Percentiles rank a stretch among this genome's conserved stretches.
These are phyloP conservation scores for Origma solitaria DNA, from an alignment of 2,113 vertebrate genomes.

Conservation along the genomic window DNA sequence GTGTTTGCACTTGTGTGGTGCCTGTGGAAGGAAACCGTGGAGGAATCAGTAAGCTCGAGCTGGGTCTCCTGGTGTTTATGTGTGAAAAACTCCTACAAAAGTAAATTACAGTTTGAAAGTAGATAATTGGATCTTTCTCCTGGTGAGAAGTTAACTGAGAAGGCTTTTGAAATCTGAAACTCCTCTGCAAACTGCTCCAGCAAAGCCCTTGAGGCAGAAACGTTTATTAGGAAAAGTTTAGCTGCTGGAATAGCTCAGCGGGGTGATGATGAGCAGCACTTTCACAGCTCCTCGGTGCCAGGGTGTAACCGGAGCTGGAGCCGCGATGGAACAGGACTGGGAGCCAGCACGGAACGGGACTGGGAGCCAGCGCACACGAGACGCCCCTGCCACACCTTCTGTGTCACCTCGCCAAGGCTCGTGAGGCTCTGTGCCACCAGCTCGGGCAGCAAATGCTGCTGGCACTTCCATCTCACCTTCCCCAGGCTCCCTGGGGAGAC, in stretches of 20 bases:
- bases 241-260: not conserved
- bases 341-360: not conserved
- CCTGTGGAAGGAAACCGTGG: not conserved
- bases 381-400: not conserved
- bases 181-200: not conserved
- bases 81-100: not conserved
- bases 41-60: not conserved
- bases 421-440: not conserved
- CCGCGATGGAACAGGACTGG: not conserved
- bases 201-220: conserved; percentile 3
- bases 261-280: not conserved
- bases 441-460: not conserved
- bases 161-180: conserved; percentile 56
- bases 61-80: not conserved
- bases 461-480: rapidly evolving
- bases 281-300: not conserved
- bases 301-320: not conserved
- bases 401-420: not conserved
- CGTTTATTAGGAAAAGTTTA: conserved; percentile 13
- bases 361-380: not conserved
- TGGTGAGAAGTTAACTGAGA: not conserved
- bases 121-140: conserved; percentile 36
- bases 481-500: not conserved
- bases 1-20: not conserved
- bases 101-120: conserved; percentile 17